These are phyloP conservation scores for Saccostrea glomerata DNA, from an alignment of 1,140 invertebrate genomes.

Conservation along the genomic window DNA sequence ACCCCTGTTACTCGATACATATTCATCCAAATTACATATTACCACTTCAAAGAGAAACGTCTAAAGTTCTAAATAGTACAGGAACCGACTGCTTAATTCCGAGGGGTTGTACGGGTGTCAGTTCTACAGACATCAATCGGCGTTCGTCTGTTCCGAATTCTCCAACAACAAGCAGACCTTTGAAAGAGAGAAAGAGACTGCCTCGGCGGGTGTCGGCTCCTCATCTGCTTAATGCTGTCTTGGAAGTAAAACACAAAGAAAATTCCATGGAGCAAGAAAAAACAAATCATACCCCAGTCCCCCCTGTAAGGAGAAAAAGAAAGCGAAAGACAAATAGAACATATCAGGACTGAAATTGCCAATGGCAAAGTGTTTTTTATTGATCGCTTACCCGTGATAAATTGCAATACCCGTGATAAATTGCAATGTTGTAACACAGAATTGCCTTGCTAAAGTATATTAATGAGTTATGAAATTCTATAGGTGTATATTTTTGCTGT, in stretches of 20 bases:
- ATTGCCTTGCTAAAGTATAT: too few relatives aligned
- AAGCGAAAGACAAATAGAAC: neutral
- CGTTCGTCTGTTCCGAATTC: constrained; percentile 14
- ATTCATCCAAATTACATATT: constrained; percentile 22
- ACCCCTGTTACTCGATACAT: neutral
- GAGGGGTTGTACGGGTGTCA: neutral
- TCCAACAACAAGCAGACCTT: neutral
- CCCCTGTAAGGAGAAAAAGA: constrained; percentile 9
- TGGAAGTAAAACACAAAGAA: neutral
- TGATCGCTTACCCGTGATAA: neutral
- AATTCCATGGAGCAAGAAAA: neutral
- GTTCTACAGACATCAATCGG: neutral
- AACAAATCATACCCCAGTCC: neutral
- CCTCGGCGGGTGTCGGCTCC: constrained; percentile 3
- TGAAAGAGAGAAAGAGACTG: neutral
- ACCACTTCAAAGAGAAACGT: constrained; percentile 1
- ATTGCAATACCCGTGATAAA: neutral
- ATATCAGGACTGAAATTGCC: neutral
- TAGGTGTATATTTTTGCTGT: neutral
- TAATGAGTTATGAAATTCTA: neutral
- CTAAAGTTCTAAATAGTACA: neutral
- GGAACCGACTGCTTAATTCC: neutral
- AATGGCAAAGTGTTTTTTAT: neutral
- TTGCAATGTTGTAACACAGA: neutral
- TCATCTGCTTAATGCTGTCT: neutral